Conservation (phyloP, 2,888 invertebrate species). For the Melieria crassipennis region DNA sequence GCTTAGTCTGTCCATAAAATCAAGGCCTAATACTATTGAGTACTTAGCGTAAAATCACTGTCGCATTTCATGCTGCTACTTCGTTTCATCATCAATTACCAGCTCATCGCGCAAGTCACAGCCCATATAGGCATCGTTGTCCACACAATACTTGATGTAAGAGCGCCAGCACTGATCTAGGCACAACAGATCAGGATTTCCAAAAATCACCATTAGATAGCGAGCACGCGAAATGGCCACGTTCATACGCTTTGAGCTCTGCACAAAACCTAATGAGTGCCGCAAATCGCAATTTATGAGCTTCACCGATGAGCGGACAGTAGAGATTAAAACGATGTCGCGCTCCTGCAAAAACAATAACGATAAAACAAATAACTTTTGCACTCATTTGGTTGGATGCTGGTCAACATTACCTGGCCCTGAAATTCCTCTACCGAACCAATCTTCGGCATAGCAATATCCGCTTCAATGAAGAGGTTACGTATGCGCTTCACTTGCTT, state of each 20-base stretch:
- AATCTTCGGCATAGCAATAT: conserved; percentile 71
- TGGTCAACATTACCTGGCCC: conserved; percentile 72
- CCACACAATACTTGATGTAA: conserved; percentile 72
- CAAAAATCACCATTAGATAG: conserved; percentile 81
- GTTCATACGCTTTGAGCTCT: conserved; percentile 83
- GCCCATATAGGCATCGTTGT: conserved; percentile 75
- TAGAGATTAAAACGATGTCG: conserved; percentile 77
- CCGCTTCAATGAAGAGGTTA: conserved; percentile 65
- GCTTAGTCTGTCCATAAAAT: not conserved
- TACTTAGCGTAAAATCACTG: not conserved
- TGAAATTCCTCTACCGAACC: conserved; percentile 90
- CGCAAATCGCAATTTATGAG: conserved; percentile 66
- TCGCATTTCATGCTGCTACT: not conserved
- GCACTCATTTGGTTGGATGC: not conserved
- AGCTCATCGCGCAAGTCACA: conserved; percentile 69
- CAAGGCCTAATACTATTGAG: not conserved
- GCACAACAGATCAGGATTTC: conserved; percentile 79
- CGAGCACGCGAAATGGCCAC: conserved; percentile 86
- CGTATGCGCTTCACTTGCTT: conserved; percentile 78
- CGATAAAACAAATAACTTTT: conserved; percentile 14
- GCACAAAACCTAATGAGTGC: conserved; percentile 77
- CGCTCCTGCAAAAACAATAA: conserved; percentile 54
- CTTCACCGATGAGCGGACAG: conserved; percentile 69
- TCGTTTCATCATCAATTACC: not conserved
- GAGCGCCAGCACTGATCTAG: conserved; percentile 76